Conservation (phyloP, 2,888 invertebrate species). For the Tetanocera ferruginea region DNA sequence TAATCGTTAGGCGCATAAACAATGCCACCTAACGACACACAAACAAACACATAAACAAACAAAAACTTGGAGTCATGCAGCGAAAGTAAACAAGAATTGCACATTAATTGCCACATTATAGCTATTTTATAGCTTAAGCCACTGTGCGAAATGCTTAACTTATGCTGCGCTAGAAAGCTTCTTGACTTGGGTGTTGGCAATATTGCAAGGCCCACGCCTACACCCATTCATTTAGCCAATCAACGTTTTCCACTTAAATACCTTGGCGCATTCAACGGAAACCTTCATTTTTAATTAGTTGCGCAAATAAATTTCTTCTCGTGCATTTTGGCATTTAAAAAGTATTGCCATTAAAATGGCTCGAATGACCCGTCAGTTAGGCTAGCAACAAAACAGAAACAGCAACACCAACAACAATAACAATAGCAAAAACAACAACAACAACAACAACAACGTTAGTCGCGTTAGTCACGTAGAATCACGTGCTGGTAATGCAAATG, state of each 20-base stretch:
- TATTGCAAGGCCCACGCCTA: neutral
- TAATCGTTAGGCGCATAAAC: neutral
- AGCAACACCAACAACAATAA: neutral
- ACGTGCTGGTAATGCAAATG: slow-evolving; percentile 34
- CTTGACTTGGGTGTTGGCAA: slow-evolving; percentile 8
- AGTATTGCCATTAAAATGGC: slow-evolving; percentile 4
- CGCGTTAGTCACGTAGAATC: slow-evolving; percentile 20
- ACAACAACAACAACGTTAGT: neutral
- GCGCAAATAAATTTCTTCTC: slow-evolving; percentile 49
- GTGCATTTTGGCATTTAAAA: slow-evolving; percentile 39
- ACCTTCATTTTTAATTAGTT: slow-evolving; percentile 53
- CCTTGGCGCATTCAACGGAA: slow-evolving; percentile 40
- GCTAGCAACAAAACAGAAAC: neutral
- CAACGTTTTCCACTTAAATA: slow-evolving; percentile 21
- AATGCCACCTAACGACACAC: neutral
- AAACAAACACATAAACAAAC: neutral
- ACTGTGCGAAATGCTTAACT: slow-evolving; percentile 33
- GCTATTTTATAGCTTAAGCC: neutral
- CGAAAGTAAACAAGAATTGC: slow-evolving; percentile 38
- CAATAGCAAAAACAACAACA: too few species aligned
- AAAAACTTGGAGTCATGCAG: neutral
- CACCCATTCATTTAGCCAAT: neutral
- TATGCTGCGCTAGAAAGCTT: slow-evolving; percentile 39
- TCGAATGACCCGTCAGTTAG: slow-evolving; percentile 11
- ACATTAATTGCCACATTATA: slow-evolving; percentile 50